Conservation (phyloP, 2,797 vertebrate genomes). For the Merluccius polli region DNA sequence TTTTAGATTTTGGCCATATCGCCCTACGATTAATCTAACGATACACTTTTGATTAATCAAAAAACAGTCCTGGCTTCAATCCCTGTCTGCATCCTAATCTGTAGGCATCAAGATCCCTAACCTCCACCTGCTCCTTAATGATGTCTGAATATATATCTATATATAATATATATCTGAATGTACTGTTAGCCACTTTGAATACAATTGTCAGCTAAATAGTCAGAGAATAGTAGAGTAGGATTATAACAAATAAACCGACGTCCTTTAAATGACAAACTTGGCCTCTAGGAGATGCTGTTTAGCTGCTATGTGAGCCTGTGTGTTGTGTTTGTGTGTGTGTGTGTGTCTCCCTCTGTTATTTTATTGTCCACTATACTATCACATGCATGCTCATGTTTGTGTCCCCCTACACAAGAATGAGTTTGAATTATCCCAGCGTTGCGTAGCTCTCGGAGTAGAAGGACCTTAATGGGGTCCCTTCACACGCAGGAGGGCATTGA, state of each 20-base stretch:
- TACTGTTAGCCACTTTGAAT: not conserved
- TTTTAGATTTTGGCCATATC: no score
- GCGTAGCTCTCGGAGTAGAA: not conserved
- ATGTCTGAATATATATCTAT: no score
- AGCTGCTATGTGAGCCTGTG: conserved; percentile 29
- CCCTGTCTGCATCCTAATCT: not conserved
- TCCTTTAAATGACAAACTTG: conserved; percentile 19
- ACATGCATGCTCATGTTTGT: not conserved
- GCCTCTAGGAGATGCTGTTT: conserved; percentile 59
- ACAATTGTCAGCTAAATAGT: not conserved
- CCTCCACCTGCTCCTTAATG: not conserved
- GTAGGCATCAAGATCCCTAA: not conserved
- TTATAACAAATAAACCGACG: not conserved
- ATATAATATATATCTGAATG: no score
- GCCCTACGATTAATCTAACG: no score
- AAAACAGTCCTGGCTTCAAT: not conserved
- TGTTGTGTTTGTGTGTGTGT: conserved; percentile 13
- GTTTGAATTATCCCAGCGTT: not conserved
- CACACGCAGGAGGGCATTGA: not conserved
- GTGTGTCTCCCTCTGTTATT: conserved; percentile 1
- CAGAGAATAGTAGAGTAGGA: not conserved
- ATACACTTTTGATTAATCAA: no score
- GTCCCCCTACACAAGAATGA: not conserved
- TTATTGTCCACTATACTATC: not conserved
- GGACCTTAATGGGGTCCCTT: not conserved